Evolutionary conservation across 2,113 vertebrate species (phyloP), one percentile per base, ranked within the genome.

Genomic region (Neoarius graeffei): DNA sequence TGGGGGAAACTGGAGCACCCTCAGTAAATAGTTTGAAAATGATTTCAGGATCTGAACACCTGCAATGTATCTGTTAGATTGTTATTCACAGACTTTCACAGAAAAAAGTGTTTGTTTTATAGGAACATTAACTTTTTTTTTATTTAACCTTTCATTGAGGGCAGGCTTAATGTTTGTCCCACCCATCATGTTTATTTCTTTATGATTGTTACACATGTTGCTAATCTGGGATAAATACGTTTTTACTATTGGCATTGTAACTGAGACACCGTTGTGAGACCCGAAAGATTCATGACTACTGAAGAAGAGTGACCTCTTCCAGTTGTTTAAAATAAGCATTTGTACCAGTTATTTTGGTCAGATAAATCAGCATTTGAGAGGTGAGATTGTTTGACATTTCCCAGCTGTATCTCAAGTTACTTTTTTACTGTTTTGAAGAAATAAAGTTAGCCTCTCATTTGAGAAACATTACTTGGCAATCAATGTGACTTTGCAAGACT

Each of bases 101-200:
- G 50, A 81, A 15, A 67, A 11, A 54, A 25, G 2, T 5, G 20
- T 81, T 81, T 57, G 11, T 60, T 87, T 74, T 62, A 50, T 62
- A 25, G 15, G 11, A 17, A 74, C 67, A 83, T 27, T 10, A 56
- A 54, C 59, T 23, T n/a, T 81, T 66, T n/a, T 20, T 6, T 42
- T 67, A 48, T 83, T 50, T 57, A 83, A 69, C 62, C 82, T 60
- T 83, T 81, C 14, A 82, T 74, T 83, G 76, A 15, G 48, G 10
- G 7, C 60, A 19, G 27, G 14, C 56, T 64, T 85, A 85, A 14
- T 10, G 10, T 19, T 10, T 35, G 30, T 25, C 85, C 67, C 76
- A 4, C 59, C 85, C 27, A 20, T 77, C 10, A 67, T 60, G 20
- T 93, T 94, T 92, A 93, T 93, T 80, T 84, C 76, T 94, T 94